Conservation (phyloP, 1,140 invertebrate species). For the Theocolax elegans region DNA sequence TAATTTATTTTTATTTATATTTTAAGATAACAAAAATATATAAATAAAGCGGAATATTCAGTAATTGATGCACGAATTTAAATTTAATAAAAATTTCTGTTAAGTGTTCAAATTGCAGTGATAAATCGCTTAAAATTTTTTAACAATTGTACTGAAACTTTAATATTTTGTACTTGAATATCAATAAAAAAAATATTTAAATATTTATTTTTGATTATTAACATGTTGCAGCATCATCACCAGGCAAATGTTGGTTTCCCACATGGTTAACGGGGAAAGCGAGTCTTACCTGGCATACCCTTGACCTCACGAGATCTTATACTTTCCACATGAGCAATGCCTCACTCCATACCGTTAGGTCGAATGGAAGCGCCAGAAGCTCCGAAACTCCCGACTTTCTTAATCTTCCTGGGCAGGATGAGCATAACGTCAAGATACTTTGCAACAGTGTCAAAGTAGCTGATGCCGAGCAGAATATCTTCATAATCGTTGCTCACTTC, state of each 20-base stretch:
- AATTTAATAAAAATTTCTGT: too few relatives aligned
- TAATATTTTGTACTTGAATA: too few relatives aligned
- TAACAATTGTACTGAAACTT: too few relatives aligned
- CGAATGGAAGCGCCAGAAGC: constrained; percentile 58
- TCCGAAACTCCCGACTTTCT: constrained; percentile 64
- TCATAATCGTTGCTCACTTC: constrained; percentile 77
- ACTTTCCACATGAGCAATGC: constrained; percentile 80
- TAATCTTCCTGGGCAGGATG: constrained; percentile 65
- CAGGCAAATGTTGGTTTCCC: constrained; percentile 77
- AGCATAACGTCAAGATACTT: constrained; percentile 74
- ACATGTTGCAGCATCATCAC: constrained; percentile 66
- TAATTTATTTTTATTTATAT: too few relatives aligned
- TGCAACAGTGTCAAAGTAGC: constrained; percentile 76
- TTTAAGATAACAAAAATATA: too few relatives aligned
- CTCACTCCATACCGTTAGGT: constrained; percentile 73
- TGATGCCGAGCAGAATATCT: constrained; percentile 69
- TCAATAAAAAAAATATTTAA: too few relatives aligned
- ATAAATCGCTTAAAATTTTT: too few relatives aligned
- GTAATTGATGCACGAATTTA: too few relatives aligned
- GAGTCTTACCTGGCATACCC: constrained; percentile 78
- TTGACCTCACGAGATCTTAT: constrained; percentile 79
- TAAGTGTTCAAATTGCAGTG: too few relatives aligned
- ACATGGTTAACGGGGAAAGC: constrained; percentile 79
- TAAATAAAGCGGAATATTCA: too few relatives aligned
- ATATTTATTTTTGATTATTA: too few relatives aligned